Base-by-base conservation (phyloP, 2,888 invertebrate genomes). In the Cacoxenus indagator region DNA sequence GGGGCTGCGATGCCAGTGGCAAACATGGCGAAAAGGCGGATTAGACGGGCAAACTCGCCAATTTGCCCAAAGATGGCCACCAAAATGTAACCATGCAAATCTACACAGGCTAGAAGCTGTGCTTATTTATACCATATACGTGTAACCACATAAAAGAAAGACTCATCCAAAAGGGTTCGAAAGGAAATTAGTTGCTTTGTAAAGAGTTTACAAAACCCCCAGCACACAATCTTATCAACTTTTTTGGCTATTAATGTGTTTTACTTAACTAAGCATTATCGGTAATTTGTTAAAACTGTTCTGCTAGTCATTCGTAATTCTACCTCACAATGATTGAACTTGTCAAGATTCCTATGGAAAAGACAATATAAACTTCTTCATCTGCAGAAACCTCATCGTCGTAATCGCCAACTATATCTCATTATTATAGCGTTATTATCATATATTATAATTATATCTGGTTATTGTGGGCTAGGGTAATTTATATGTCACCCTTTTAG, bases 1-100 rank as follows among this genome's bases (percentile, higher is more conserved):
- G 85, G 22, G 77, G 74, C 31, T 85, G 89, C 27, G 64, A 68
- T 68, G 74, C 67, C 54, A 68, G 72, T 59, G 72, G 71, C 67
- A 88, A 89, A 17, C 90, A 89, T 26, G 75, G 76, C 22, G 84
- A 77, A 9, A 92, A 91, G 77, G 89, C 89, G 75, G 92, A 92
- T 84, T 93, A 92, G 82, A 29, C 27, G 17, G 17, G n/a, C 17
- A 4, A 24, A 4, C 75, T 70, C 14, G 27, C 19, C 64, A 73
- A 79, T 78, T 66, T 72, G 75, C 37, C 73, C 73, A 66, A 68
- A 69, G 74, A 74, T 70, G 73, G 67, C 22, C 17, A 51, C 8
- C 65, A 70, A 19, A 19, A n/a, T n/a, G n/a, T n/a, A n/a, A n/a
- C 19, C 22, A 22, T 43, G 61, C 24, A 45, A 24, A 14, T 31